phyloP scores from a whole-genome alignment of 2,888 invertebrate genomes.

The Acrocyrtus sp. region DNA sequence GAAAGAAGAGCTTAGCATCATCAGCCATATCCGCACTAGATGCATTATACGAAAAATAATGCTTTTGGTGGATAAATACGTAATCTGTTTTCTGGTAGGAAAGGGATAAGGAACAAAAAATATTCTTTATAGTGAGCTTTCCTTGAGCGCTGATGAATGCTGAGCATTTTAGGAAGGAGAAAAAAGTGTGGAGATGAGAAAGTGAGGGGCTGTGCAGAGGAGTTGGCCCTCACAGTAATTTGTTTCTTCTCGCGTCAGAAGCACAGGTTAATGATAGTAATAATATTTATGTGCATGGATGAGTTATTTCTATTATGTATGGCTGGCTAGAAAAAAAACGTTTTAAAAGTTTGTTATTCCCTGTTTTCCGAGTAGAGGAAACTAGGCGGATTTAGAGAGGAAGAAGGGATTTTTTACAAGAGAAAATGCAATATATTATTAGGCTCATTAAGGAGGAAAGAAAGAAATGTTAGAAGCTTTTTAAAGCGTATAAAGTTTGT shows the following conservation, averaged over 20 bases:
- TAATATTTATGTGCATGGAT: slow-evolving; percentile 54
- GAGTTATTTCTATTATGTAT: slow-evolving; percentile 54
- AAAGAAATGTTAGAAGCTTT: slow-evolving; percentile 11
- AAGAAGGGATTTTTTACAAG: slow-evolving; percentile 25
- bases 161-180: no score
- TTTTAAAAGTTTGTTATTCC: slow-evolving; percentile 42
- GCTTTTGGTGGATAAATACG: no score
- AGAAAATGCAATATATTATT: slow-evolving; percentile 50
- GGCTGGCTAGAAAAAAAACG: no score
- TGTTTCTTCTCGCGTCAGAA: slow-evolving; percentile 54
- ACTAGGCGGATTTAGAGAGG: slow-evolving; percentile 48
- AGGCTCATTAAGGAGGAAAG: slow-evolving; percentile 46
- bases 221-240: slow-evolving; percentile 53
- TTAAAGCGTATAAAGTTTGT: no score
- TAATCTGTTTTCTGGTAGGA: no score
- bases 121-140: no score
- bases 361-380: slow-evolving; percentile 26
- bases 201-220: slow-evolving; percentile 38
- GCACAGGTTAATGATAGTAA: slow-evolving; percentile 55
- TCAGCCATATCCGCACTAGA: no score
- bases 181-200: slow-evolving; percentile 2
- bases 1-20: no score
- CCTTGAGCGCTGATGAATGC: no score
- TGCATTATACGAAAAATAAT: no score
- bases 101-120: no score